Evolutionary conservation across 2,797 vertebrate genomes (phyloP).

Genomic region (Hozukius guyotensis): DNA sequence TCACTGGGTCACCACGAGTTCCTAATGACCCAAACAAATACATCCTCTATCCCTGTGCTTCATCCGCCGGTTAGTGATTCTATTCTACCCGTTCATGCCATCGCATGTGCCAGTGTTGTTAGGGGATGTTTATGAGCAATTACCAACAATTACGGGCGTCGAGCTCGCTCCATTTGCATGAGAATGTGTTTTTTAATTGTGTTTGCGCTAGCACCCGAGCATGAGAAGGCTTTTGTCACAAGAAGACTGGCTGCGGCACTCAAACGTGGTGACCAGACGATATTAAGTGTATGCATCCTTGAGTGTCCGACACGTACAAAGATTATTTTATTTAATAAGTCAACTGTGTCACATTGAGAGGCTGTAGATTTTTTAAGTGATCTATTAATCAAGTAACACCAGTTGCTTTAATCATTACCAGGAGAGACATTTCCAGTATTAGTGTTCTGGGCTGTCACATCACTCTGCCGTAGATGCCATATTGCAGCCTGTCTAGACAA

Average conservation of each 20-base stretch:
- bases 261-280: conserved; percentile 6
- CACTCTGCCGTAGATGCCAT: neutral
- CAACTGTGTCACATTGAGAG: neutral
- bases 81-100: conserved; percentile 44
- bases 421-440: neutral
- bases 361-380: neutral
- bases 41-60: conserved; percentile 56
- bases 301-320: neutral
- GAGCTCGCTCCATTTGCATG: conserved; percentile 46
- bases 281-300: conserved; percentile 2
- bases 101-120: conserved; percentile 65
- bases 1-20: conserved; percentile 72
- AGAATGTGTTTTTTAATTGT: conserved; percentile 56
- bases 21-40: conserved; percentile 75
- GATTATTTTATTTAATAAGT: neutral
- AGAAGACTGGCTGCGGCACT: conserved; percentile 19
- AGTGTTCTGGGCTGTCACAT: neutral
- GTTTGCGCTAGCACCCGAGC: conserved; percentile 58
- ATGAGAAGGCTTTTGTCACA: conserved; percentile 50
- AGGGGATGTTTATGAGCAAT: conserved; percentile 72
- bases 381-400: neutral
- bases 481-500: neutral
- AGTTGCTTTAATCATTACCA: conserved; percentile 2
- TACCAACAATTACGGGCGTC: conserved; percentile 63
- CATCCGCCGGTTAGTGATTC: conserved; percentile 51